A percentile compares a stretch with the other conserved stretches of the same genome.
Conservation (phyloP, 2,113 vertebrate species). For the Heterochromis multidens region DNA sequence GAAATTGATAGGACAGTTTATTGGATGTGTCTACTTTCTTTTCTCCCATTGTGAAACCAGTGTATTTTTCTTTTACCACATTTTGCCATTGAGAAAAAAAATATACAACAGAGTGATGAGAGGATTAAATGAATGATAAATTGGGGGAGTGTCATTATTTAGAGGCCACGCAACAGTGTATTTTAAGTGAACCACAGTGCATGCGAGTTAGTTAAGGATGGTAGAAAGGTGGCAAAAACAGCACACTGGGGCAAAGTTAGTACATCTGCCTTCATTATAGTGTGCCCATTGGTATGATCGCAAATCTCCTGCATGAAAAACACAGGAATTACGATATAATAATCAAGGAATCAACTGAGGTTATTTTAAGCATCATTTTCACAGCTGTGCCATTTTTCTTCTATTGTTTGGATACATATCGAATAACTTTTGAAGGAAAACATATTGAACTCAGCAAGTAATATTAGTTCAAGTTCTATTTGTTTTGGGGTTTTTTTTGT, state of each 20-base stretch:
- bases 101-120: conserved; percentile 29
- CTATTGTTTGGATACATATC: neutral
- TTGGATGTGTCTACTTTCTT: conserved; percentile 24
- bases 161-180: neutral
- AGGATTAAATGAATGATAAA: conserved; percentile 17
- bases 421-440: neutral
- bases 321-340: neutral
- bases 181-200: neutral
- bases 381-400: neutral
- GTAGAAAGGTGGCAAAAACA: neutral
- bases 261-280: neutral
- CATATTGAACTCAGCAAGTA: neutral
- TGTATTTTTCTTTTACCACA: conserved; percentile 25
- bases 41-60: conserved; percentile 42
- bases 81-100: conserved; percentile 34
- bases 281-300: neutral
- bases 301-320: neutral
- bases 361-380: neutral
- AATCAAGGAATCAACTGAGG: neutral
- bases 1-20: conserved; percentile 59
- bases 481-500: neutral
- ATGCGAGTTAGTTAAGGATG: neutral
- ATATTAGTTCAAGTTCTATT: neutral
- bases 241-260: neutral
- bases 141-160: neutral